Conservation (phyloP, 2,113 vertebrate genomes). For the Collichthys lucidus region DNA sequence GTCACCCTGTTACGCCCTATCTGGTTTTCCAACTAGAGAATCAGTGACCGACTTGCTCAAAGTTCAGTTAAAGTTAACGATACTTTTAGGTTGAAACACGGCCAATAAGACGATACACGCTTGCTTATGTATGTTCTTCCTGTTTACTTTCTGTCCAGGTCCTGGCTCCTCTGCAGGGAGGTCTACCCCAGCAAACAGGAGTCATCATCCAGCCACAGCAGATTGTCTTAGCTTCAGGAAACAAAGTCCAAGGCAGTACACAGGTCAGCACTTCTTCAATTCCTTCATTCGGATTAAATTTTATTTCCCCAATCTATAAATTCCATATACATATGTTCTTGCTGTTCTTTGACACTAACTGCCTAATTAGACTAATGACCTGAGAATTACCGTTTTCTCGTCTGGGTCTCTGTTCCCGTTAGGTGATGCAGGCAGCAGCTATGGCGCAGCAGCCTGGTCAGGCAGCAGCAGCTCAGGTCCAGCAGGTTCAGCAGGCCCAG, state of each 20-base stretch:
- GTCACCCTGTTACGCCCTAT: too few relatives aligned
- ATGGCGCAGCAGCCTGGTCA: conserved; percentile 89
- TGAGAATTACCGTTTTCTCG: not conserved
- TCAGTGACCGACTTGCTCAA: too few relatives aligned
- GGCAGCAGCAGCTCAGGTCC: conserved; percentile 81
- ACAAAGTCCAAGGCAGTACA: conserved; percentile 88
- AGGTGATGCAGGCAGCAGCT: conserved; percentile 87
- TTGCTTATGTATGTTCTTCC: not conserved
- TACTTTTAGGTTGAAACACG: too few relatives aligned
- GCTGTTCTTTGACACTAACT: not conserved
- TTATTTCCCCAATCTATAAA: not conserved
- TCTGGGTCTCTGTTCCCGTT: too few relatives aligned
- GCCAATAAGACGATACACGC: not conserved
- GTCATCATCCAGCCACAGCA: conserved; percentile 99
- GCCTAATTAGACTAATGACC: not conserved
- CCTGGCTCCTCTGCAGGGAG: conserved; percentile 92
- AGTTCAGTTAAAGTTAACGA: too few relatives aligned
- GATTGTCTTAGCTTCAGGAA: conserved; percentile 94
- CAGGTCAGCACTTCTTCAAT: conserved; percentile 84
- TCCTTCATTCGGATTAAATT: not conserved
- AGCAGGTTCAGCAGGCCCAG: conserved; percentile 75
- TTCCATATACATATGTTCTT: not conserved
- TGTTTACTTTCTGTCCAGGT: conserved; percentile 84
- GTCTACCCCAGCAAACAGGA: conserved; percentile 93
- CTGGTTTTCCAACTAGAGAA: too few relatives aligned